Conservation (phyloP, 2,113 vertebrate genomes). For the Megatriorchis doriae region DNA sequence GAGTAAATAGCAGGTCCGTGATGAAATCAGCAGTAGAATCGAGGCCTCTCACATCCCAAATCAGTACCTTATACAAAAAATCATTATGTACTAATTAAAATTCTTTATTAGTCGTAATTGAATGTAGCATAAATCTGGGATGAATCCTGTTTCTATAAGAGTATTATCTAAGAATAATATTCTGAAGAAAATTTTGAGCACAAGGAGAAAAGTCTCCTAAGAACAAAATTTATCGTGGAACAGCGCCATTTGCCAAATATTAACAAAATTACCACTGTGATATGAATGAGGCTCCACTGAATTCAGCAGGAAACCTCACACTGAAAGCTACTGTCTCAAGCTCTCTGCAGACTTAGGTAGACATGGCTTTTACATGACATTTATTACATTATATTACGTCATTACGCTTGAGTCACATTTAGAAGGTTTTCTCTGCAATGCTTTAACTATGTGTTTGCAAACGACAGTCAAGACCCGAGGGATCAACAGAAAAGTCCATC, state of each 20-base stretch:
- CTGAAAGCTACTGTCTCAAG: not conserved
- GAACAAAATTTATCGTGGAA: not conserved
- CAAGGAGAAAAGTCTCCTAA: not conserved
- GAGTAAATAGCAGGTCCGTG: not conserved
- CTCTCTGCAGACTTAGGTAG: not conserved
- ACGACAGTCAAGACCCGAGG: not conserved
- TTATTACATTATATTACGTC: not conserved
- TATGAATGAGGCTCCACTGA: not conserved
- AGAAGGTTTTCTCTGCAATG: not conserved
- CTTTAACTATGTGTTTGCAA: not conserved
- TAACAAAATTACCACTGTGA: not conserved
- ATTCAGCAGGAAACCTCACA: not conserved
- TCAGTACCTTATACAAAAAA: not conserved
- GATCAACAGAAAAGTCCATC: not conserved
- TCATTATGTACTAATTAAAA: constrained; percentile 1
- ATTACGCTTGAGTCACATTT: not conserved
- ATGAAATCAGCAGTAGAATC: not conserved
- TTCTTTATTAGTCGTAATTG: not conserved
- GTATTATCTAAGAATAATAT: not conserved
- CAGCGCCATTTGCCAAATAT: not conserved
- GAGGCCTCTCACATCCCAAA: not conserved
- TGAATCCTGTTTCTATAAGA: not conserved
- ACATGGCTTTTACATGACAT: not conserved
- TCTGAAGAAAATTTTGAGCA: not conserved
- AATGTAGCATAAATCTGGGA: not conserved